Base-by-base conservation (phyloP, 2,113 vertebrate genomes). In the Oreochromis aureus region DNA sequence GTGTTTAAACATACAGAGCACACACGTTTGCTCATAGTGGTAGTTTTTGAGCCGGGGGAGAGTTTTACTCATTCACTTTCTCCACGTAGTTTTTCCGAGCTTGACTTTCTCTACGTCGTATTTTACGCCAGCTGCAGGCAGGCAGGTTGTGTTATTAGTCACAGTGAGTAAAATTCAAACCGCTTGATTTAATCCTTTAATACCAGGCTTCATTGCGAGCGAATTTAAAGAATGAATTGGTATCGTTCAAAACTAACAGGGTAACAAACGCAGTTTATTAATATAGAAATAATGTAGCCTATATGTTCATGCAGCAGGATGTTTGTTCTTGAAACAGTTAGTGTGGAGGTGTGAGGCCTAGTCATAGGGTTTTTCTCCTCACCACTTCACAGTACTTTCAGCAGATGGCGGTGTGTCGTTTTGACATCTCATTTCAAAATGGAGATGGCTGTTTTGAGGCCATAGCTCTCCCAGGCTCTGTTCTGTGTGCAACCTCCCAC, bases 61-160 rank as follows among this genome's bases (percentile, higher is more conserved):
- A 41, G n/a, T n/a, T 81, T 92, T 89, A 63, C 87, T 89, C 91
- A 86, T 89, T 89, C 80, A 94, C 90, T 91, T 92, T 94, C 91
- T 92, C 83, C 85, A 8, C 66, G 10, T 58, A 78, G 82, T 86
- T 91, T 84, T 86, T 82, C 85, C 39, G 54, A 86, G 24, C 56
- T 81, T 6, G 1, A 41, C n/a, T 55, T 73, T 87, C 76, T 80
- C 9, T 44, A 12, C 24, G 2, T 80, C 10, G 69, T 79, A 32
- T 84, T 89, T 81, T n/a, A 86, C 59, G 1, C 69, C 78, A 78
- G 76, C 87, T 51, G 86, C 86, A 83, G 24, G 18, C 79, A 39
- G 69, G 39, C 84, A 78, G 89, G 82, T 87, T 8, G 58, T 44
- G 84, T 71, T 90, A 83, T 91, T 93, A 91, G 91, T 94, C 91